Base-by-base conservation (phyloP, 2,797 vertebrate genomes). In the Gorsachius magnificus region DNA sequence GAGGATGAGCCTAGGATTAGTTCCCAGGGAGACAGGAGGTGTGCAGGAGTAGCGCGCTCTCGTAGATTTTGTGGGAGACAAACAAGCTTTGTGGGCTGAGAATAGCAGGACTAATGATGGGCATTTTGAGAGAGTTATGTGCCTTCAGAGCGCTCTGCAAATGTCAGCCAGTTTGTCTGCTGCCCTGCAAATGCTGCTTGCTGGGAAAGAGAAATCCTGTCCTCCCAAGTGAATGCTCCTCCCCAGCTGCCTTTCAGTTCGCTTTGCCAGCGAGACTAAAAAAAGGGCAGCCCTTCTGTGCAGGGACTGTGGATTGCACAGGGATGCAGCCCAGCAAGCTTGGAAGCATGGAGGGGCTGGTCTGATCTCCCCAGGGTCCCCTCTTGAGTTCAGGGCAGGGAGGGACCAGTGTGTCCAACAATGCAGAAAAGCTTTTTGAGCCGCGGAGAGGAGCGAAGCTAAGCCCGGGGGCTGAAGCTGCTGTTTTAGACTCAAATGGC, bases 91-190 rank as follows among this genome's bases (percentile, higher is more conserved):
- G 63, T 45, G 56, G 71, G 75, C 68, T 48, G 41, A 41, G 82
- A 95, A 83, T 45, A 90, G 81, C 70, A 84, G 78, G 70, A 51
- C 58, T 87, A 84, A 83, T 28, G 81, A 83, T 70, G 56, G 79
- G 64, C 53, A 41, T 89, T 93, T 95, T 53, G 58, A 68, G 79
- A 64, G 81, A 75, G 75, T 77, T 79, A 17, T 74, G 60, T 91
- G 87, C 69, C 57, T 87, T 89, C 78, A 74, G 94, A 94, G 92
- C 95, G 60, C 78, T 93, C 48, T 0, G 95, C 75, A 96, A 88
- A 93, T 80, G 65, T 92, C 96, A 94, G 65, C 64, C 79, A 56
- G 53, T 93, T 82, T 66, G 64, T 46, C 74, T 82, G 76, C 87
- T 93, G 77, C 77, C 86, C 74, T 90, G 92, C 77, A 90, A 90